Base-by-base conservation (phyloP, 1,140 invertebrate species). In the Zaprionus tsacasi region DNA sequence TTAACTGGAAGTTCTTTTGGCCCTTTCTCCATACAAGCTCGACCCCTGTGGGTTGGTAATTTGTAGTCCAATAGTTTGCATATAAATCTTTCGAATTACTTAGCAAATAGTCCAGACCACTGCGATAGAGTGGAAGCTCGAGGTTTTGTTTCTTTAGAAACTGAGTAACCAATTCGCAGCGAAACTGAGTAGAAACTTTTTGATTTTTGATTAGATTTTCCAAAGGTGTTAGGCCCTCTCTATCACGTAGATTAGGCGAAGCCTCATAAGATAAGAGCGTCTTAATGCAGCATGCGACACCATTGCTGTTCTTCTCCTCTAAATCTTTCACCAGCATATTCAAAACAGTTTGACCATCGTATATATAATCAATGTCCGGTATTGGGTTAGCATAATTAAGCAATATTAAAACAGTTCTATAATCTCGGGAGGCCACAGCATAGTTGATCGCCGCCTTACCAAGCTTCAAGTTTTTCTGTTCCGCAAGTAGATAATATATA, bases 381-480 rank as follows among this genome's bases (percentile, higher is more conserved):
- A 48, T 45, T n/a, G 8, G 13, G 11, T 17, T 63, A 1, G 1
- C 17, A 25, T 48, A 30, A 8, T 35, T 7, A 1, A 57, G 4
- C 54, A 67, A 27, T 15, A 3, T 7, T 1, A 0, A 2, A 15
- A 66, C 11, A 21, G 56, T 43, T 10, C 4, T 0, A 2, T 1
- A 0, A 33, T 25, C 15, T 7, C 21, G 6, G 11, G 54, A 57
- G 3, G 57, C 52, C 0, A 25, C 36, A 7, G 54, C 27, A 57
- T 45, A 66, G 15, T 45, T 8, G 30, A 56, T 56, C 4, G 54
- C 52, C n/a, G 52, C 36, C 25, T 66, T 66, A 10, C 55, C 43
- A 8, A 56, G 13, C 1, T 45, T 2, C 10, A 11, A n/a, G 56
- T 66, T 57, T 8, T 35, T 12, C 52, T 66, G 11, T 33, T 11